Percentiles rank a stretch among this genome's conserved stretches.
Conservation (phyloP, 2,797 vertebrate genomes). For the Epinephelus malabaricus region DNA sequence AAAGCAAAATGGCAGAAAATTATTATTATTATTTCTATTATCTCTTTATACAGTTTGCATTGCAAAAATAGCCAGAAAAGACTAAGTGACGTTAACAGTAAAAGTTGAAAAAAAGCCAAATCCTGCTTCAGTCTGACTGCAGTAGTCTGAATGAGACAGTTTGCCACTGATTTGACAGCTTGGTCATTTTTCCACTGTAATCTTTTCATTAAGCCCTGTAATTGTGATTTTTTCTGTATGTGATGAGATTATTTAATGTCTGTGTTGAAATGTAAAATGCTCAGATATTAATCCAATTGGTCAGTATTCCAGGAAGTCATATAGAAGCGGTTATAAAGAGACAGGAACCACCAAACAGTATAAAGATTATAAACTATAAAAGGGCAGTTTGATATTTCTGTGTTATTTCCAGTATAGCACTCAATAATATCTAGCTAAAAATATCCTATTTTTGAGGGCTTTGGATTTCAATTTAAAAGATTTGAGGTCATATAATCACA, state of each 20-base stretch:
- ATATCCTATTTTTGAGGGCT: not conserved
- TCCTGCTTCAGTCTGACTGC: not conserved
- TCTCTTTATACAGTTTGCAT: too few species aligned
- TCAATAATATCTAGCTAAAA: not conserved
- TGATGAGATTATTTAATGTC: not conserved
- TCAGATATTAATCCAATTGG: not conserved
- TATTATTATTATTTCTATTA: not conserved
- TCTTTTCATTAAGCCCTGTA: not conserved
- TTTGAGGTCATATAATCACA: constrained; percentile 44
- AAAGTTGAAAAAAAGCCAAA: not conserved
- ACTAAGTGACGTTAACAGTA: not conserved
- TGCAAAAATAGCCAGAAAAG: not conserved
- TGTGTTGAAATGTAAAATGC: constrained; percentile 6
- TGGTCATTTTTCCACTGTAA: not conserved
- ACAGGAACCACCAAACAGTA: not conserved
- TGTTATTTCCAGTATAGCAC: not conserved
- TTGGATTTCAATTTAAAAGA: constrained; percentile 26
- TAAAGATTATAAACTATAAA: not conserved
- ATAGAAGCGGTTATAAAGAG: not conserved
- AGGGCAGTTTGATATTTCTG: not conserved
- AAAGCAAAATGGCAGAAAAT: not conserved
- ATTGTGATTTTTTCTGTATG: not conserved
- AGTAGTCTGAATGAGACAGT: too few species aligned
- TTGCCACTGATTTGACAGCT: too few species aligned
- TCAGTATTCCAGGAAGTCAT: not conserved